Conservation (phyloP, 2,888 invertebrate genomes). For the Rotaria sp. region DNA sequence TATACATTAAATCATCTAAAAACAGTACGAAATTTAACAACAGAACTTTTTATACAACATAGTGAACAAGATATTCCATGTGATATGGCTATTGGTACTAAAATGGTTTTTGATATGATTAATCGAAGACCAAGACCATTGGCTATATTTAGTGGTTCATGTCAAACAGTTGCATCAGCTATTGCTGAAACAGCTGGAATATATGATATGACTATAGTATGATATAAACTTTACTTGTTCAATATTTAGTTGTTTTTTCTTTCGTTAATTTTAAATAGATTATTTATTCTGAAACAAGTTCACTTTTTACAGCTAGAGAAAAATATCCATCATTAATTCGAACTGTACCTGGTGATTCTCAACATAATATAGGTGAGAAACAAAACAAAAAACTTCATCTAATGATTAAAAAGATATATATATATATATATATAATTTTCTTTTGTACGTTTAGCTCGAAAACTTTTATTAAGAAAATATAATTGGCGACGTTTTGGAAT, state of each 20-base stretch:
- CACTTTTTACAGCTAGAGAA: slow-evolving; percentile 68
- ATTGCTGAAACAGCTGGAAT: slow-evolving; percentile 92
- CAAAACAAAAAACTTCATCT: not conserved
- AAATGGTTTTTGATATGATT: slow-evolving; percentile 53
- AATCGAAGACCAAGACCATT: slow-evolving; percentile 63
- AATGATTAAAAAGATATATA: too few species aligned
- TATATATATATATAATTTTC: not conserved
- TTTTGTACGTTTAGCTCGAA: slow-evolving; percentile 57
- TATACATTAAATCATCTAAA: not conserved
- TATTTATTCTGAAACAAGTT: slow-evolving; percentile 92
- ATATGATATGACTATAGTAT: slow-evolving; percentile 87
- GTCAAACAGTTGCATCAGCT: slow-evolving; percentile 89
- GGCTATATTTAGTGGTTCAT: slow-evolving; percentile 90
- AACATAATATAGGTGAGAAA: slow-evolving; percentile 50
- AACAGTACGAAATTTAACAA: not conserved
- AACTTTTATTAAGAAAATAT: slow-evolving; percentile 77
- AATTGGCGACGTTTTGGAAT: slow-evolving; percentile 97
- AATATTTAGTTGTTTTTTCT: not conserved
- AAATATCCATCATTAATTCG: slow-evolving; percentile 87
- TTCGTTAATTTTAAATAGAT: slow-evolving; percentile 60
- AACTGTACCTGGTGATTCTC: slow-evolving; percentile 89
- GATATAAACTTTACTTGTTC: not conserved
- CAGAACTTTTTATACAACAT: not conserved
- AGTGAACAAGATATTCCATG: slow-evolving; percentile 46
- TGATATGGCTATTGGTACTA: slow-evolving; percentile 53